Evolutionary conservation across 1,140 invertebrate species (phyloP).

Genomic region (Drosophila busckii): DNA sequence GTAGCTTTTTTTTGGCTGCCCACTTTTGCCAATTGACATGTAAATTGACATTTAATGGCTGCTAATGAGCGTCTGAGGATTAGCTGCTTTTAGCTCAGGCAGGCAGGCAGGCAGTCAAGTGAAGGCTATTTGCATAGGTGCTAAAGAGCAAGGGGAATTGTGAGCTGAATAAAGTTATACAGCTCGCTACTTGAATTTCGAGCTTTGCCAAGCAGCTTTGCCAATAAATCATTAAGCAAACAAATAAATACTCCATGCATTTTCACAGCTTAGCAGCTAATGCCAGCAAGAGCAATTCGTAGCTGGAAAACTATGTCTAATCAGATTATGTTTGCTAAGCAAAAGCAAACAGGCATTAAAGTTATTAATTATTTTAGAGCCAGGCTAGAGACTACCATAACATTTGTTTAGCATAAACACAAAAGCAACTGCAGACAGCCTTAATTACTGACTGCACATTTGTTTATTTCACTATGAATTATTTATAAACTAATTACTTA

Average conservation of each 20-base stretch:
- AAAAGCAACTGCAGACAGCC: constrained; percentile 14
- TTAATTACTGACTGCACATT: constrained; percentile 18
- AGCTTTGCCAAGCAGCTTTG: constrained; percentile 30
- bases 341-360: constrained; percentile 69
- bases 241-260: constrained; percentile 74
- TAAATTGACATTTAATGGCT: constrained; percentile 78
- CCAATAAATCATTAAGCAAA: constrained; percentile 70
- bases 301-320: constrained; percentile 64
- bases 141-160: constrained; percentile 18
- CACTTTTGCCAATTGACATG: constrained; percentile 72
- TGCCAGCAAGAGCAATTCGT: constrained; percentile 66
- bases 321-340: constrained; percentile 60
- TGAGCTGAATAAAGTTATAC: too few species aligned
- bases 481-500: constrained; percentile 73
- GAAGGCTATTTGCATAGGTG: constrained; percentile 40
- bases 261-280: constrained; percentile 67
- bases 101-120: neutral
- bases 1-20: constrained; percentile 26
- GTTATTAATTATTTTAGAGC: constrained; percentile 66
- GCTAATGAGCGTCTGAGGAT: constrained; percentile 75
- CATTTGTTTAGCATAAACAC: constrained; percentile 58
- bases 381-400: constrained; percentile 32
- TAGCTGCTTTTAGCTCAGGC: constrained; percentile 36
- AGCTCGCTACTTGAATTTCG: too few species aligned
- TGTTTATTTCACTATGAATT: constrained; percentile 70